Base-by-base conservation (phyloP, 2,888 invertebrate genomes). In the Spisula solida region DNA sequence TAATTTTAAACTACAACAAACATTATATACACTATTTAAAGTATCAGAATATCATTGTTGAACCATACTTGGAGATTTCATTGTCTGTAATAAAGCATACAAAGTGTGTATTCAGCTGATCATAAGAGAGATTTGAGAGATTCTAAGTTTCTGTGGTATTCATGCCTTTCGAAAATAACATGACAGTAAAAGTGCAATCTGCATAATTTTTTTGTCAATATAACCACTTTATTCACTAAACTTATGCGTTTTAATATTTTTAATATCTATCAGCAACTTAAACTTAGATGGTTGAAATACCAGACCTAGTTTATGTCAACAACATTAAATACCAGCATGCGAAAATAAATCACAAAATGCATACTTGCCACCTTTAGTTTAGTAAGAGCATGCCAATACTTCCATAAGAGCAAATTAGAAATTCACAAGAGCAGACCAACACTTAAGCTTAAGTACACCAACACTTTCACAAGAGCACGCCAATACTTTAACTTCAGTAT, bases 211-310 rank as follows among this genome's bases (percentile, higher is more conserved):
- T 25, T 66, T n/a, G 25, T 66, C 60, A 66, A 66, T 66, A 25
- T 66, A 66, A n/a, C 25, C n/a, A 25, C 60, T 66, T 25, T 20
- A 60, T 60, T n/a, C 12, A 66, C 60, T 66, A 66, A 25, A 10
- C 18, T 56, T n/a, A 56, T 6, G 1, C 56, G n/a, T 56, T n/a
- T 56, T 56, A 56, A 56, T 20, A 56, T 18, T 56, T n/a, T 56
- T 56, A 56, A 66, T 66, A 66, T 66, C 8, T 10, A 25, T 66
- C 60, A 66, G 20, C n/a, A 25, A 66, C n/a, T 25, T n/a, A n/a
- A 66, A 66, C 60, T 66, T n/a, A n/a, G n/a, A n/a, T n/a, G n/a
- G n/a, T n/a, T 66, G 25, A 66, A 66, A 66, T 66, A 66, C 60
- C 60, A 25, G 60, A 12, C 60, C 60, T 25, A n/a, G 60, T n/a